A percentile compares a stretch with the other conserved stretches of the same genome.
phyloP scores from a whole-genome alignment of 2,888 invertebrate genomes.

The Cylloceria caligata region DNA sequence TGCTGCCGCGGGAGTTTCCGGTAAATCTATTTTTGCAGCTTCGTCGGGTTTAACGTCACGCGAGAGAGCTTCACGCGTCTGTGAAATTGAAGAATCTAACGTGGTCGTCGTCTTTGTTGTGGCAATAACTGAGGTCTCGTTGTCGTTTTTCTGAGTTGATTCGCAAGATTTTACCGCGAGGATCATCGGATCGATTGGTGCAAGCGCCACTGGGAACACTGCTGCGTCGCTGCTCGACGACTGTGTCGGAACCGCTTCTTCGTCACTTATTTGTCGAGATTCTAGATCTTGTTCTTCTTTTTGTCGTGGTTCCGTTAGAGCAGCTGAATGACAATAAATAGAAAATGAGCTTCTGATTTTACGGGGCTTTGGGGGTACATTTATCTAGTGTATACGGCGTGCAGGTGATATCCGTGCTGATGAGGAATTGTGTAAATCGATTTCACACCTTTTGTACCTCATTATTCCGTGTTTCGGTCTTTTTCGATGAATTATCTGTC shows the following conservation, averaged over 20 bases:
- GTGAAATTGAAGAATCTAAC: constrained; percentile 45
- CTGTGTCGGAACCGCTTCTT: constrained; percentile 23
- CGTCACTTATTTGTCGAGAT: constrained; percentile 2
- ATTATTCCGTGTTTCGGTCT: constrained; percentile 4
- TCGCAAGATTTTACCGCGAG: constrained; percentile 22
- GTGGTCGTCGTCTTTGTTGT: constrained; percentile 43
- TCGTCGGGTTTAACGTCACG: constrained; percentile 7
- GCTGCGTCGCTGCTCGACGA: constrained; percentile 39
- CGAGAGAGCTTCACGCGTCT: constrained; percentile 36
- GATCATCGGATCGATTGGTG: constrained; percentile 23
- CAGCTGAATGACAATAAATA: constrained; percentile 59
- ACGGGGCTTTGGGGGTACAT: neutral
- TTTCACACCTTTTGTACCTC: constrained; percentile 15
- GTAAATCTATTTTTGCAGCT: neutral
- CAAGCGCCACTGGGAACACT: constrained; percentile 36
- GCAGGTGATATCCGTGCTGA: constrained; percentile 52
- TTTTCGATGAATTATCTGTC: neutral
- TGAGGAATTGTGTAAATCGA: constrained; percentile 22
- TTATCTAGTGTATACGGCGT: constrained; percentile 37
- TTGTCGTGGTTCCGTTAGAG: constrained; percentile 52
- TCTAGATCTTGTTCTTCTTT: constrained; percentile 56
- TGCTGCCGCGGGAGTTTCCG: constrained; percentile 17
- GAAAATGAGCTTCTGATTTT: constrained; percentile 6
- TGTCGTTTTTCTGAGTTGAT: constrained; percentile 42
- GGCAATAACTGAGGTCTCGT: constrained; percentile 23